Evolutionary conservation across 2,888 invertebrate genomes (phyloP).

Genomic region (Schizaphis graminum): DNA sequence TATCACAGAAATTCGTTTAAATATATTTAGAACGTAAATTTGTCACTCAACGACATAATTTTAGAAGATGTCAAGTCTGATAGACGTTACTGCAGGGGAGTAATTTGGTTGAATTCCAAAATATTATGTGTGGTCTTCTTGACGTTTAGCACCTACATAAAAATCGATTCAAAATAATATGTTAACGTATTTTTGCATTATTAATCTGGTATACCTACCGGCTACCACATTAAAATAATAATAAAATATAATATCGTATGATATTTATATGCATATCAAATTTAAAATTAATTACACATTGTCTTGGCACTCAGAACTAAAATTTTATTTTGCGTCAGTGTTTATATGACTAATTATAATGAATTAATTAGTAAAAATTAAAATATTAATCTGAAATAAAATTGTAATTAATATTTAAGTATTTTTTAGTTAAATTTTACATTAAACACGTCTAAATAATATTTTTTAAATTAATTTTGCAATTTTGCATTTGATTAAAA

Average conservation of each 20-base stretch:
- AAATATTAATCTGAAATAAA: not conserved
- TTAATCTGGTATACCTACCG: not conserved
- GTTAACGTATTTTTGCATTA: not conserved
- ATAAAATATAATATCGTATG: not conserved
- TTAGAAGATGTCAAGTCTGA: conserved; percentile 38
- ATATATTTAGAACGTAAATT: conserved; percentile 25
- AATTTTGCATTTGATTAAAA: not conserved
- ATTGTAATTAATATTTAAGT: not conserved
- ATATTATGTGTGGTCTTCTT: conserved; percentile 44
- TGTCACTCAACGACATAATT: conserved; percentile 7
- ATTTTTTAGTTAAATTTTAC: not conserved
- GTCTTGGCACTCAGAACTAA: not conserved
- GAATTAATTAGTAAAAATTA: not conserved
- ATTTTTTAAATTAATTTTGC: not conserved
- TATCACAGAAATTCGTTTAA: not conserved
- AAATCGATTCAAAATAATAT: conserved; percentile 15
- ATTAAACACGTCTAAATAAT: not conserved
- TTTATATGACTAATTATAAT: not conserved
- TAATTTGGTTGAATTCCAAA: conserved; percentile 47
- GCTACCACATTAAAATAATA: not conserved
- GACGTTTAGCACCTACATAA: conserved; percentile 36
- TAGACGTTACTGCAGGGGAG: not conserved
- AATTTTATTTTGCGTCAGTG: not conserved
- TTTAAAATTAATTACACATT: not conserved
- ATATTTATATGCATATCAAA: not conserved